phyloP scores from a whole-genome alignment of 2,113 vertebrate genomes.

The Calidris pugnax region DNA sequence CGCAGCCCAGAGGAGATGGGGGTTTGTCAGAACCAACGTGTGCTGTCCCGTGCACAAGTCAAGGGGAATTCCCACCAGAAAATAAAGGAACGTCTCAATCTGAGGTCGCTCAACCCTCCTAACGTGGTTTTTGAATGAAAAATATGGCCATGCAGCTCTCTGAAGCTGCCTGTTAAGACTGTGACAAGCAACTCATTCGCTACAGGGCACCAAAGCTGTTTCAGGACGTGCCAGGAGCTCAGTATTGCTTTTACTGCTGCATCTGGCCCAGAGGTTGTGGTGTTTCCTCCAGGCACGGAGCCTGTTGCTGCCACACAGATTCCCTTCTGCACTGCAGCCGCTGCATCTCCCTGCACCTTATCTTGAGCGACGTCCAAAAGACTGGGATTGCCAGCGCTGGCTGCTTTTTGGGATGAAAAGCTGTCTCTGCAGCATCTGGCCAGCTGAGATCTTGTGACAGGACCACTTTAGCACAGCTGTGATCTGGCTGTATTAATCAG shows the following conservation, averaged over 20 bases:
- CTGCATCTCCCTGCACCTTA: background rate
- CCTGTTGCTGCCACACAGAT: background rate
- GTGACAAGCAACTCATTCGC: background rate
- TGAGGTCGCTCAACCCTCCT: background rate
- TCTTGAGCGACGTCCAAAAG: background rate
- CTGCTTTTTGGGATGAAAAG: background rate
- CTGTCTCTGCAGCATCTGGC: background rate
- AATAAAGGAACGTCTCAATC: background rate
- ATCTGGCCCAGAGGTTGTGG: background rate
- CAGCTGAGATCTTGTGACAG: background rate
- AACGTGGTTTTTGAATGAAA: background rate
- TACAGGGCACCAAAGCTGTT: background rate
- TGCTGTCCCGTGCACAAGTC: background rate
- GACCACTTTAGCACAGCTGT: background rate
- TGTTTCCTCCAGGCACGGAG: background rate
- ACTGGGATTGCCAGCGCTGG: background rate
- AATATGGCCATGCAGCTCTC: fast-evolving
- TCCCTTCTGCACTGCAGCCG: background rate
- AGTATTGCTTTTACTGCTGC: background rate
- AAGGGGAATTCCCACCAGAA: background rate
- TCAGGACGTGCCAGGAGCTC: background rate
- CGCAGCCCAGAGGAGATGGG: background rate
- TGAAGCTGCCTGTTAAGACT: background rate
- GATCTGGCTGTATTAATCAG: background rate
- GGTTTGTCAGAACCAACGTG: background rate